These are phyloP conservation scores for Mimas tiliae DNA, from an alignment of 2,888 invertebrate species.

Conservation along the genomic window DNA sequence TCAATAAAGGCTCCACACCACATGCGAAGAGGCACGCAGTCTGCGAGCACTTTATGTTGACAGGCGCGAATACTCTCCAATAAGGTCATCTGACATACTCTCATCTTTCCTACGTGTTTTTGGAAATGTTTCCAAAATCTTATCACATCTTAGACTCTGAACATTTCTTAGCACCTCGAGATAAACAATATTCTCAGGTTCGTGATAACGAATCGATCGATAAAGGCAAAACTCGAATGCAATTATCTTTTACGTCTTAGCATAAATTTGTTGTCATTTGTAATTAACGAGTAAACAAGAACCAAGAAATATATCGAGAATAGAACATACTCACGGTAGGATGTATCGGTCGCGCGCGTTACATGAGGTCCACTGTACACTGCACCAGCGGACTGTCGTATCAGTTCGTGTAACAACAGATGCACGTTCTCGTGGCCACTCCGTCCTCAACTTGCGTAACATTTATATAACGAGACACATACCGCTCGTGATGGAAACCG, in stretches of 20 bases:
- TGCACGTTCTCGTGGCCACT: conserved; percentile 68
- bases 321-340: conserved; percentile 61
- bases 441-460: conserved; percentile 77
- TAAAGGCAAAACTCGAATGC: conserved; percentile 53
- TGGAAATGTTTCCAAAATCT: background rate
- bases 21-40: conserved; percentile 38
- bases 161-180: conserved; percentile 27
- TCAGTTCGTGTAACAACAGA: conserved; percentile 58
- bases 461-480: conserved; percentile 78
- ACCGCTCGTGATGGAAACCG: conserved; percentile 58
- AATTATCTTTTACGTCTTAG: conserved; percentile 39
- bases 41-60: conserved; percentile 42
- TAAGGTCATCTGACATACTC: background rate
- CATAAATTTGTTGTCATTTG: conserved; percentile 36
- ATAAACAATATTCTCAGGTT: conserved; percentile 60
- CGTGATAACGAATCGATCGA: conserved; percentile 68
- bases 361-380: conserved; percentile 68
- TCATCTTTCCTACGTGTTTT: background rate
- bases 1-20: conserved; percentile 59
- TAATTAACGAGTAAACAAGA: conserved; percentile 18
- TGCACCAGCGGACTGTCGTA: conserved; percentile 53
- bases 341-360: conserved; percentile 56
- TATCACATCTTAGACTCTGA: background rate
- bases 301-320: background rate
- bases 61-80: conserved; percentile 46